These are phyloP conservation scores for Pterobdella sp. DNA, from an alignment of 2,888 invertebrate species.

Conservation along the genomic window DNA sequence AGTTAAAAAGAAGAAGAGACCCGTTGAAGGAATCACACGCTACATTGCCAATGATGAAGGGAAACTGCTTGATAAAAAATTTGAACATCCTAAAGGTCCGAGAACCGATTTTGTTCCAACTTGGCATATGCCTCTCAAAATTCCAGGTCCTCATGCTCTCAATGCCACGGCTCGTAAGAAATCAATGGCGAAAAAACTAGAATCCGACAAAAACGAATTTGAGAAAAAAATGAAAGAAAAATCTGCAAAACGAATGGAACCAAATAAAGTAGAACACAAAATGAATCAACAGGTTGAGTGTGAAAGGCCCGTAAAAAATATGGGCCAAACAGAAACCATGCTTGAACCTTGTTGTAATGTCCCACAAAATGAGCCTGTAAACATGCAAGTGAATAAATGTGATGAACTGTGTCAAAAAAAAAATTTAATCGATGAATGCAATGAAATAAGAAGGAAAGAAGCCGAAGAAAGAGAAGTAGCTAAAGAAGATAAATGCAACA, in stretches of 20 bases:
- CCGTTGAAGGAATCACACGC: conserved; percentile 8
- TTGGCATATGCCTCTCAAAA: conserved; percentile 13
- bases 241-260: not conserved
- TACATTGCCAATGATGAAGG: conserved; percentile 18
- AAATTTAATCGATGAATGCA: not conserved
- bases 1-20: not conserved
- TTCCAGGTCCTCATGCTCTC: conserved; percentile 10
- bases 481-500: not conserved
- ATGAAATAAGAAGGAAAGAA: not conserved
- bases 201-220: not conserved
- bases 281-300: not conserved
- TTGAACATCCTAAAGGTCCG: not conserved
- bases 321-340: not conserved
- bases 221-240: not conserved
- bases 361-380: too few species aligned
- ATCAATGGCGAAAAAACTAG: not conserved
- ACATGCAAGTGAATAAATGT: not conserved
- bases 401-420: not conserved
- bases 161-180: conserved; percentile 11
- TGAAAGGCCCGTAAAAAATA: not conserved
- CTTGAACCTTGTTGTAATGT: too few species aligned
- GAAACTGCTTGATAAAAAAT: conserved; percentile 1
- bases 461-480: not conserved
- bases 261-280: not conserved
- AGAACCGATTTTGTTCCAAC: conserved; percentile 13